Evolutionary conservation across 2,797 vertebrate species (phyloP).

Genomic region (Mastacembelus armatus): DNA sequence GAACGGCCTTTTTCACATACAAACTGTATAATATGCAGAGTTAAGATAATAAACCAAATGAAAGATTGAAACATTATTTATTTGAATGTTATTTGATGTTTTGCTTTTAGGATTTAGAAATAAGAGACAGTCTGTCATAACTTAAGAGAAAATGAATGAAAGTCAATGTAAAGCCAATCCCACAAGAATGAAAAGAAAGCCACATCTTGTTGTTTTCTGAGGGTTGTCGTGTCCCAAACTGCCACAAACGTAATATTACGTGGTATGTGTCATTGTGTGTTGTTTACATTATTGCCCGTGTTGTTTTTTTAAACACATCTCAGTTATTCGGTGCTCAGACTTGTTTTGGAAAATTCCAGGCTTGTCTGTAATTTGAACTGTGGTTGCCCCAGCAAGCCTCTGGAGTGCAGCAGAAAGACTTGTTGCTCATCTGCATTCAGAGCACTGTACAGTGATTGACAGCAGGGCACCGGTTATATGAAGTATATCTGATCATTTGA

Average conservation of each 20-base stretch:
- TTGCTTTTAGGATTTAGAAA: too few species aligned
- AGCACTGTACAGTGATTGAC: not conserved
- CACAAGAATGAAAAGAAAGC: too few species aligned
- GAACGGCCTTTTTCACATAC: rapidly evolving
- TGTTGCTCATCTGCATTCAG: conserved; percentile 25
- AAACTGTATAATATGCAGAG: too few species aligned
- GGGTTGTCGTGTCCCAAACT: conserved; percentile 8
- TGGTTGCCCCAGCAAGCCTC: conserved; percentile 54
- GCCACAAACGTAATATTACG: conserved; percentile 36
- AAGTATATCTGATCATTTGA: not conserved
- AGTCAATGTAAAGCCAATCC: too few species aligned
- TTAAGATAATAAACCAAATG: too few species aligned
- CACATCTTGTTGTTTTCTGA: too few species aligned
- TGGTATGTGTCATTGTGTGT: conserved; percentile 15
- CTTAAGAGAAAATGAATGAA: too few species aligned
- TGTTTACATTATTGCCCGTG: conserved; percentile 69
- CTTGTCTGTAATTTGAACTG: conserved; percentile 73
- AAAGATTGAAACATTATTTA: too few species aligned
- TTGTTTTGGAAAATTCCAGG: conserved; percentile 76
- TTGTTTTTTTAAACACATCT: conserved; percentile 63
- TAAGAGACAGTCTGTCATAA: too few species aligned
- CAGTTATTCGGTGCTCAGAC: conserved; percentile 54
- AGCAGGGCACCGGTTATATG: conserved; percentile 16
- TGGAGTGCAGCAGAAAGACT: conserved; percentile 28
- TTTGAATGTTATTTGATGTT: too few species aligned